These are phyloP conservation scores for Pristionchus entomophagus DNA, from an alignment of 2,888 invertebrate genomes.

Conservation along the genomic window DNA sequence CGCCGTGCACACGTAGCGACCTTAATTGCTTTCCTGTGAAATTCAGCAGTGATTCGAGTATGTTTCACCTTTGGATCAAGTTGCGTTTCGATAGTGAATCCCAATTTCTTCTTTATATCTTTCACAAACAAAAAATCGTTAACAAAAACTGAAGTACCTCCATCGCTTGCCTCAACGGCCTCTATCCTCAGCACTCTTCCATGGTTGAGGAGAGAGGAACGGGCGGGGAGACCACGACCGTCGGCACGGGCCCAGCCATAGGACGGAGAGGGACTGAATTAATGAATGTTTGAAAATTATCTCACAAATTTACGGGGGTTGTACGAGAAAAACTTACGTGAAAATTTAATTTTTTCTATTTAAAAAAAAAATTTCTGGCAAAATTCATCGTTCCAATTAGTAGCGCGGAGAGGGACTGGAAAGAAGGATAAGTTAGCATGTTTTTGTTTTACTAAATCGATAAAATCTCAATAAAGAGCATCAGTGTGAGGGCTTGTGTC, in stretches of 20 bases:
- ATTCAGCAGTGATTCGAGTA: not conserved
- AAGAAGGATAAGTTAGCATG: not conserved
- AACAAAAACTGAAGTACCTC: not conserved
- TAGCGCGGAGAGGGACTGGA: too few relatives aligned
- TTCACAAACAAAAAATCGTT: too few relatives aligned
- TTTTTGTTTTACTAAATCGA: not conserved
- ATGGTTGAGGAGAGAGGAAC: constrained; percentile 63
- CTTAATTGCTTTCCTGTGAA: not conserved
- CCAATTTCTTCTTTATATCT: too few relatives aligned
- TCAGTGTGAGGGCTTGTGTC: too few relatives aligned
- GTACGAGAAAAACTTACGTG: too few relatives aligned
- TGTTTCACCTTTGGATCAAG: not conserved
- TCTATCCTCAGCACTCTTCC: constrained; percentile 73
- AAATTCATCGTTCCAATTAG: too few relatives aligned
- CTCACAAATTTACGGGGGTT: not conserved
- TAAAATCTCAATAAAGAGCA: too few relatives aligned
- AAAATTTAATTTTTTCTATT: too few relatives aligned
- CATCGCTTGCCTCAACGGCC: constrained; percentile 57
- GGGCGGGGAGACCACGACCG: constrained; percentile 63
- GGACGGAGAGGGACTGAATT: constrained; percentile 66
- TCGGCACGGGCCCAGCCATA: constrained; percentile 72
- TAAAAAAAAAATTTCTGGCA: too few relatives aligned
- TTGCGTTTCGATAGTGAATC: not conserved
- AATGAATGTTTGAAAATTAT: not conserved
- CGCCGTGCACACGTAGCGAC: constrained; percentile 69